Percentiles rank a stretch among this genome's conserved stretches.
These are phyloP conservation scores for Etheostoma nigrum DNA, from an alignment of 2,797 vertebrate species.

Conservation along the genomic window DNA sequence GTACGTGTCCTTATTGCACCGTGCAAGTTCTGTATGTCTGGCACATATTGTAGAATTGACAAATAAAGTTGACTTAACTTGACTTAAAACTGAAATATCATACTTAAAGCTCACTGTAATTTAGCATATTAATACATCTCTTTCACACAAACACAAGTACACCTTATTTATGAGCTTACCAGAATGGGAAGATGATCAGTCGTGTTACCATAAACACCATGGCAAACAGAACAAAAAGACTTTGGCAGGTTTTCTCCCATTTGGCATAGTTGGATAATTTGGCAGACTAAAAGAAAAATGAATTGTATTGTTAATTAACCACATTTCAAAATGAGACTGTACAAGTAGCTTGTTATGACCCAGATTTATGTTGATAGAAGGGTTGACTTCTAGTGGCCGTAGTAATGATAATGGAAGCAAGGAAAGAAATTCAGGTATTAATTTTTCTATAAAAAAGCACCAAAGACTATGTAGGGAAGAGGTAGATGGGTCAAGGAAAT, in stretches of 20 bases:
- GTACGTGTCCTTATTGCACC: too few species aligned
- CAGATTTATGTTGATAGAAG: too few species aligned
- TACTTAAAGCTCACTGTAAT: neutral
- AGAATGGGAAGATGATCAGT: slow-evolving; percentile 93
- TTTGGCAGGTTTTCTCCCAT: slow-evolving; percentile 90
- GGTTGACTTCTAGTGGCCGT: too few species aligned
- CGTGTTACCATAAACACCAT: slow-evolving; percentile 89
- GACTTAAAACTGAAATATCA: neutral
- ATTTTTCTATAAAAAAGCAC: too few species aligned
- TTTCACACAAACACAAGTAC: neutral
- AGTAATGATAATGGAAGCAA: too few species aligned
- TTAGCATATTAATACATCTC: neutral
- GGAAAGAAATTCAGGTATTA: too few species aligned
- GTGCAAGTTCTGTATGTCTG: too few species aligned
- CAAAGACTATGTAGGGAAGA: too few species aligned
- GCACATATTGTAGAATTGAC: too few species aligned
- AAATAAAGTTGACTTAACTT: too few species aligned
- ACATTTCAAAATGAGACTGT: neutral
- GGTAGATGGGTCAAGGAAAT: too few species aligned
- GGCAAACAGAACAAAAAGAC: slow-evolving; percentile 91
- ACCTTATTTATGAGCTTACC: slow-evolving; percentile 83
- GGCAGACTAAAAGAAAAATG: slow-evolving; percentile 87
- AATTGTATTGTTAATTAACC: slow-evolving; percentile 18
- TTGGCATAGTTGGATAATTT: slow-evolving; percentile 95
- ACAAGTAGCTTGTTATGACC: too few species aligned